Evolutionary conservation across 2,113 vertebrate species (phyloP).

Genomic region (Passer montanus): DNA sequence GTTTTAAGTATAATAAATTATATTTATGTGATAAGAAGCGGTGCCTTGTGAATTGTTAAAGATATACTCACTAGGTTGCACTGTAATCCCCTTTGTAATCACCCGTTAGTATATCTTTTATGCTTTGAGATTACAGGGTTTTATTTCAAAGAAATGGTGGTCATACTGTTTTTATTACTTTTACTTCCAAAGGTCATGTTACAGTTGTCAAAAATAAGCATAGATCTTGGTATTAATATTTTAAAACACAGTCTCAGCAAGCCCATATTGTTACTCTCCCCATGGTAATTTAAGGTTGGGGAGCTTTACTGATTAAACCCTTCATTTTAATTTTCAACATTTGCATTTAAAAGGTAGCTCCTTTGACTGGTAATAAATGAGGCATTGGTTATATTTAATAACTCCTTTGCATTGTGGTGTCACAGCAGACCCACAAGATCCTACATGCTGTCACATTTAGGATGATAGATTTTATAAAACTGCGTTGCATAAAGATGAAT

Average conservation of each 20-base stretch:
- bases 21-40: background rate
- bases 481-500: constrained; percentile 73
- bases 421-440: constrained; percentile 71
- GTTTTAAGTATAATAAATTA: constrained; percentile 27
- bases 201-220: constrained; percentile 37
- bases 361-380: constrained; percentile 68
- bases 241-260: background rate
- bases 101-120: background rate
- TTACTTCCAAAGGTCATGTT: constrained; percentile 25
- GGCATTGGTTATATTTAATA: constrained; percentile 71
- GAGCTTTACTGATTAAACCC: constrained; percentile 52
- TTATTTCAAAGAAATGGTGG: constrained; percentile 49
- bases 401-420: constrained; percentile 66
- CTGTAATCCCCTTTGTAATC: constrained; percentile 49
- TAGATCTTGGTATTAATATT: constrained; percentile 12
- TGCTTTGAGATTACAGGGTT: constrained; percentile 56
- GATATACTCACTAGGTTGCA: background rate
- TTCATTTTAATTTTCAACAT: constrained; percentile 66
- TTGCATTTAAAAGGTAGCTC: constrained; percentile 53
- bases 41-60: background rate
- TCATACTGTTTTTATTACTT: constrained; percentile 46
- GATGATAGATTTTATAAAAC: constrained; percentile 75
- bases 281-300: constrained; percentile 50
- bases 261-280: constrained; percentile 33
- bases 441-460: constrained; percentile 68